Conservation (phyloP, 2,113 vertebrate genomes). For the Acanthisitta chloris region DNA sequence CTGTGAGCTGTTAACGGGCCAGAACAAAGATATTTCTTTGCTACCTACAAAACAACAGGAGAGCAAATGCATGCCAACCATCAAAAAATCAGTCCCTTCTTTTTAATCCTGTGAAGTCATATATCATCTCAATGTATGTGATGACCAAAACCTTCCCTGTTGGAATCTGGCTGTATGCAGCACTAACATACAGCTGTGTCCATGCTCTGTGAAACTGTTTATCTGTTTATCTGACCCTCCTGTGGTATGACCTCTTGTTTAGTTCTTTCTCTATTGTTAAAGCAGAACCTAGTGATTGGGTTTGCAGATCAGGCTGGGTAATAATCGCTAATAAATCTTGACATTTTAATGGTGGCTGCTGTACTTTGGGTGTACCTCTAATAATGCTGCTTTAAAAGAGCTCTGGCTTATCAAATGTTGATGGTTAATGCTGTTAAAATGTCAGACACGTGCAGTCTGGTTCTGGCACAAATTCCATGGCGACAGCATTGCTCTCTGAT, state of each 20-base stretch:
- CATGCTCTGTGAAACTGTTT: not conserved
- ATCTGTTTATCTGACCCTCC: not conserved
- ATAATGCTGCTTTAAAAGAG: not conserved
- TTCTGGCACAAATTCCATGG: slow-evolving; percentile 6
- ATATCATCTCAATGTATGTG: not conserved
- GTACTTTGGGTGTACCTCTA: not conserved
- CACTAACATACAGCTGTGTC: not conserved
- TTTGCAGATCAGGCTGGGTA: not conserved
- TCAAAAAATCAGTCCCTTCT: not conserved
- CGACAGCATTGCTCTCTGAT: not conserved
- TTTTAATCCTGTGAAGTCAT: not conserved
- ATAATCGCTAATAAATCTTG: slow-evolving; percentile 9
- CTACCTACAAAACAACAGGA: not conserved
- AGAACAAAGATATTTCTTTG: not conserved
- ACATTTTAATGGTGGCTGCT: slow-evolving; percentile 8
- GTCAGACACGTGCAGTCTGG: not conserved
- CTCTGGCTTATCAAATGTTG: not conserved
- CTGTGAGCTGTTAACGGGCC: not conserved
- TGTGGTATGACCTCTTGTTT: not conserved
- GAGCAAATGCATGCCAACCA: not conserved
- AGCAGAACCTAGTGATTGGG: not conserved
- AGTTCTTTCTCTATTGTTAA: not conserved
- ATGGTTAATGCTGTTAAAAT: slow-evolving; percentile 23
- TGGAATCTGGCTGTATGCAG: not conserved
- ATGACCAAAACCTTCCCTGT: not conserved